Conservation (phyloP, 2,797 vertebrate species). For the Psittacula derbiana region DNA sequence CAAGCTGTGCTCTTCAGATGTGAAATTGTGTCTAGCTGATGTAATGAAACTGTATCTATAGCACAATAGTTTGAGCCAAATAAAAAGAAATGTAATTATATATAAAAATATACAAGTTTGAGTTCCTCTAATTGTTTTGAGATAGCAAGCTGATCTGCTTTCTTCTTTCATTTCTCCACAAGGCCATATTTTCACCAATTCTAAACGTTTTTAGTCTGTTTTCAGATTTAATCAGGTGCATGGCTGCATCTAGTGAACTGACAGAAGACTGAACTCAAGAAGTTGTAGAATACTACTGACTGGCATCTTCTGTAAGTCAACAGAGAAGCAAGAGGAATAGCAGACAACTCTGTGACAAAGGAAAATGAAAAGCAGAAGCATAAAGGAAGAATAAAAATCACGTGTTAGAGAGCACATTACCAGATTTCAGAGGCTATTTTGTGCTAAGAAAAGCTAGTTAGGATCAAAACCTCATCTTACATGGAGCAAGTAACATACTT, state of each 20-base stretch:
- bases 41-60: not conserved
- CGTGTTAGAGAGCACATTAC: not conserved
- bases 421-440: not conserved
- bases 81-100: not conserved
- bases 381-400: not conserved
- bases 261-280: not conserved
- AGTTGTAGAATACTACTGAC: not conserved
- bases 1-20: not conserved
- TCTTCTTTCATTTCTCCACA: not conserved
- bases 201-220: not conserved
- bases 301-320: not conserved
- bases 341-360: not conserved
- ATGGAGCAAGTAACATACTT: not conserved
- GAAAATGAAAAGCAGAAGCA: not conserved
- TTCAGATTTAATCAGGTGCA: not conserved
- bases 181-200: not conserved
- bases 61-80: not conserved
- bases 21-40: not conserved
- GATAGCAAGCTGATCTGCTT: not conserved
- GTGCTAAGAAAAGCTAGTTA: not conserved
- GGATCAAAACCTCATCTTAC: not conserved
- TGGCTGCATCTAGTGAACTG: not conserved
- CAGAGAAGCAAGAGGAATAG: not conserved
- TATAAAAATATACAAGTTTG: not conserved
- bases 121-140: not conserved